Evolutionary conservation across 1,140 invertebrate species (phyloP).

Genomic region (Drosophila elegans): DNA sequence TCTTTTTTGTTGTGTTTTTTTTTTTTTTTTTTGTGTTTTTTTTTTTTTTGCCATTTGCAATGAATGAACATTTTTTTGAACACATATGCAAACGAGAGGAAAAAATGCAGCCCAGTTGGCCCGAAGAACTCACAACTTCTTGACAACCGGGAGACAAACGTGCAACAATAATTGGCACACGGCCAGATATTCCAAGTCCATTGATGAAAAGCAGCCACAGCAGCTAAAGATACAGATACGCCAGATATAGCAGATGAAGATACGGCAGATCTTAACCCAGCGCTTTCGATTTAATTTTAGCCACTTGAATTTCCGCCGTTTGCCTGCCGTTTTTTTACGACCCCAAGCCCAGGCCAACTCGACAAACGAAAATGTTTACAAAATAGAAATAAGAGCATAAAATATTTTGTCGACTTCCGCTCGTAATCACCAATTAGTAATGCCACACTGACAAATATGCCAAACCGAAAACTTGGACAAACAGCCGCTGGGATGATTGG

Average conservation of each 20-base stretch:
- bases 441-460: constrained; percentile 83
- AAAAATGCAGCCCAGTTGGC: constrained; percentile 27
- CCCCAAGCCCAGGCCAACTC: not conserved
- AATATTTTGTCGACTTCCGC: constrained; percentile 83
- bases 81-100: constrained; percentile 47
- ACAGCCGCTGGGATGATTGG: constrained; percentile 8
- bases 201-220: constrained; percentile 74
- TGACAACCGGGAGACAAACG: constrained; percentile 62
- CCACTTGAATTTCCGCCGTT: constrained; percentile 73
- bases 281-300: constrained; percentile 75
- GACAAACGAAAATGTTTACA: constrained; percentile 52
- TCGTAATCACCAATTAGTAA: constrained; percentile 84
- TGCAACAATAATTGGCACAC: constrained; percentile 74
- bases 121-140: constrained; percentile 46
- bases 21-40: not conserved
- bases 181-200: constrained; percentile 64
- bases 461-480: constrained; percentile 49
- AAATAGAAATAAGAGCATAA: constrained; percentile 80
- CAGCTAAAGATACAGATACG: constrained; percentile 36
- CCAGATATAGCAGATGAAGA: constrained; percentile 15
- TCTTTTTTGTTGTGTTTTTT: too few relatives aligned
- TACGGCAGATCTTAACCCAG: constrained; percentile 35
- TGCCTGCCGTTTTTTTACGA: constrained; percentile 37
- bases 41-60: constrained; percentile 48
- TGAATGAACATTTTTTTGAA: constrained; percentile 61